phyloP scores from a whole-genome alignment of 2,888 invertebrate genomes.

The Oscheius sp. region DNA sequence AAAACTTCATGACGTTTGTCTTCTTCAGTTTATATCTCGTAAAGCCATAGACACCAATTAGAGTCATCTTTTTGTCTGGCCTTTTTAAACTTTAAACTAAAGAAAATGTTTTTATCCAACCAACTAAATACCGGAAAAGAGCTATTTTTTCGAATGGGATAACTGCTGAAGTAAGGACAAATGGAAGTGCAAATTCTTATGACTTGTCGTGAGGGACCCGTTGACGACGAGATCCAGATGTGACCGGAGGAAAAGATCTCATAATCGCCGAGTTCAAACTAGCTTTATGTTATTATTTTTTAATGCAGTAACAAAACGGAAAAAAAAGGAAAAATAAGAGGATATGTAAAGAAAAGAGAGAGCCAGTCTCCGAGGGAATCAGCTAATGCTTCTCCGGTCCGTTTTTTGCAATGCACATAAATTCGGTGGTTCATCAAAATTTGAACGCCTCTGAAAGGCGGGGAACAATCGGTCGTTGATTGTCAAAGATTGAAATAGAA shows the following conservation, averaged over 20 bases:
- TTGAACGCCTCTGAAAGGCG: slow-evolving; percentile 12
- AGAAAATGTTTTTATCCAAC: too few species aligned
- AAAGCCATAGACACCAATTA: too few species aligned
- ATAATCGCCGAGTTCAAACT: slow-evolving; percentile 25
- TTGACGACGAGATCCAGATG: slow-evolving; percentile 23
- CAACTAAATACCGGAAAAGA: background rate
- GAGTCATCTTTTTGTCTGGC: too few species aligned
- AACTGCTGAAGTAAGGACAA: background rate
- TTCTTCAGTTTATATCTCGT: too few species aligned
- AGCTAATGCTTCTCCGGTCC: slow-evolving; percentile 9
- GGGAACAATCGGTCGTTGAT: background rate
- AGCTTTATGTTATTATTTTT: slow-evolving; percentile 11
- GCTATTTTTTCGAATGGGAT: background rate
- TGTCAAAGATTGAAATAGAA: too few species aligned
- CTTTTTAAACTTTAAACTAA: too few species aligned
- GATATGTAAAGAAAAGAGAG: background rate
- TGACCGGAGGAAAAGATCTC: slow-evolving; percentile 9
- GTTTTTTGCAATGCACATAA: slow-evolving; percentile 19
- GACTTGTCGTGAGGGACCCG: slow-evolving; percentile 8
- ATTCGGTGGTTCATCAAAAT: slow-evolving; percentile 18
- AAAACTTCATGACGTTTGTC: too few species aligned
- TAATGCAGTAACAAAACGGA: background rate
- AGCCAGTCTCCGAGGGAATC: slow-evolving; percentile 16
- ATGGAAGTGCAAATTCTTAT: slow-evolving; percentile 2
- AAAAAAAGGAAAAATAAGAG: background rate